These are phyloP conservation scores for Pocillopora verrucosa DNA, from an alignment of 64 coral and sea anemone species.

Conservation along the genomic window DNA sequence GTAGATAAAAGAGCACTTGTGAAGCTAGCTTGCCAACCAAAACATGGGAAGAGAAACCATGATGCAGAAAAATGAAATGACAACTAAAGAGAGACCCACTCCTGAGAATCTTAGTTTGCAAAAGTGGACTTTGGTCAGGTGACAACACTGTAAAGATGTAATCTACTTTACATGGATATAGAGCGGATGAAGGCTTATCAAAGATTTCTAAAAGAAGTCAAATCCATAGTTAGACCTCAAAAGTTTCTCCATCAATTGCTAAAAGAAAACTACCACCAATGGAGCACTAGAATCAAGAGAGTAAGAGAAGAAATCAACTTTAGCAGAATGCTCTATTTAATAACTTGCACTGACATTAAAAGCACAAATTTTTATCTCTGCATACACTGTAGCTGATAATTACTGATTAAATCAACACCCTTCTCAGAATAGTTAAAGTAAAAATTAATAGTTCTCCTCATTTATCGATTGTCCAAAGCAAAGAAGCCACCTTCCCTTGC, in stretches of 20 bases:
- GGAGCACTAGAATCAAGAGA: neutral
- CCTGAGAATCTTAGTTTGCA: too few relatives aligned
- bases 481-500: too few relatives aligned
- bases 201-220: neutral
- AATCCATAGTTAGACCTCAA: conserved; percentile 12
- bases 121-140: neutral
- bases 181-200: neutral
- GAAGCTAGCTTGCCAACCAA: too few relatives aligned
- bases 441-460: too few relatives aligned
- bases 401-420: neutral
- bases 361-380: too few relatives aligned
- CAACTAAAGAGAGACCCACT: too few relatives aligned
- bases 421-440: neutral
- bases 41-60: too few relatives aligned
- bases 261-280: conserved; percentile 16
- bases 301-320: neutral
- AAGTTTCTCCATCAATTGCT: conserved; percentile 20
- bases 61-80: too few relatives aligned
- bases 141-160: neutral
- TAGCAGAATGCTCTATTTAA: too few relatives aligned
- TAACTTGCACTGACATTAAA: too few relatives aligned
- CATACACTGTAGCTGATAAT: neutral
- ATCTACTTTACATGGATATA: neutral
- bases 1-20: too few relatives aligned
- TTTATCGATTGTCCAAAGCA: too few relatives aligned